Base-by-base conservation (phyloP, 2,797 vertebrate species). In the Neosilurus hyrtlii region DNA sequence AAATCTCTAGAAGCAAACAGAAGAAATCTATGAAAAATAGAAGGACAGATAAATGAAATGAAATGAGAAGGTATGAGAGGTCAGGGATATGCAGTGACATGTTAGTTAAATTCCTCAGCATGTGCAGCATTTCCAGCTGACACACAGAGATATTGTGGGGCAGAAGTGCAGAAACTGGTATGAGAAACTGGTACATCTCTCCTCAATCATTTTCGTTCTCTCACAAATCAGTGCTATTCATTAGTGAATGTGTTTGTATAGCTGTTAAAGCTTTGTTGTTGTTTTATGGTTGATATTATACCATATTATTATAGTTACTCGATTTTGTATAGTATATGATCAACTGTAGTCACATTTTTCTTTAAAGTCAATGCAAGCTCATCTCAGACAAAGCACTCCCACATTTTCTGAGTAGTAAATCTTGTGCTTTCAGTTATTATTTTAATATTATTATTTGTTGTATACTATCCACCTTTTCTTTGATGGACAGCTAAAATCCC, bases 41-140 rank as follows among this genome's bases (percentile, higher is more conserved):
- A 75, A 75, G 20, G 10, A 79, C 4, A 70, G 67, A 9, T 26
- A 67, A 43, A 59, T 52, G 12, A 30, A 52, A 54, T 35, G 24
- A 62, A 66, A 79, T 65, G 11, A 30, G 71, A 67, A 75, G 78
- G 56, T 62, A 71, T 22, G 26, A 80, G 65, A 68, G 24, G 49
- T 71, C 59, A 9, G 65, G 61, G 18, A 54, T 11, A 85, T 35
- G 54, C 24, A 56, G 11, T 7, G 3, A 30, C 24, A 30, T 3
- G 1, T 54, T 30, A 20, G 8, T 73, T 73, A 51, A 71, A 73
- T 73, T 18, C 16, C 52, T 72, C 14, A 30, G 24, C 52, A 30
- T 22, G 3, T 57, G 24, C 16, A 56, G 24, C 24, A 54, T 73
- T 73, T 5, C 24, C 54, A 4, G 24, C 24, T 52, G n/a, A 54